A percentile compares a stretch with the other conserved stretches of the same genome.
These are phyloP conservation scores for Novumbra hubbsi DNA, from an alignment of 2,797 vertebrate genomes.

Conservation along the genomic window DNA sequence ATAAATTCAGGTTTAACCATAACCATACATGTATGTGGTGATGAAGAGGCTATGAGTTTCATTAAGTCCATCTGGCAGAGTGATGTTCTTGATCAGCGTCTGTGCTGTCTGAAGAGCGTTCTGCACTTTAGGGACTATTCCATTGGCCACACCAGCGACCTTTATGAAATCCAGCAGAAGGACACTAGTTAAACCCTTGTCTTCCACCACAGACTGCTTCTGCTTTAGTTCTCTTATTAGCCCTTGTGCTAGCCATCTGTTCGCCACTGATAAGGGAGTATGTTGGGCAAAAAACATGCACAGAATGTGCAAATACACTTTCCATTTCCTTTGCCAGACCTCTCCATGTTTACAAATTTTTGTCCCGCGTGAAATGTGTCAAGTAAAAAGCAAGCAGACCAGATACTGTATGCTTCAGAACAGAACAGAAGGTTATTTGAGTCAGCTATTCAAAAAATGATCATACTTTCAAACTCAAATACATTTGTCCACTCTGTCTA, in stretches of 20 bases:
- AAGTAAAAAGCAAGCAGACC: background rate
- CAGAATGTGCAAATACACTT: background rate
- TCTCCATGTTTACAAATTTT: background rate
- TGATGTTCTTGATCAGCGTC: too few relatives aligned
- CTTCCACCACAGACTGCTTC: background rate
- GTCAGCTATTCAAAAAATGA: background rate
- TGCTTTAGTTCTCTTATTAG: background rate
- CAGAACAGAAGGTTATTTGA: background rate
- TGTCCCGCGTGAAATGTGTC: too few relatives aligned
- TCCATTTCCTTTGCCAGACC: background rate
- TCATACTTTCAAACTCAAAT: background rate
- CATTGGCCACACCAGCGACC: background rate
- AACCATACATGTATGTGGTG: too few relatives aligned
- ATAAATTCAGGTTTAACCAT: too few relatives aligned
- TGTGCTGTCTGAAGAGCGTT: background rate
- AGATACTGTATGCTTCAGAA: background rate
- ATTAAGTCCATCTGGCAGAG: too few relatives aligned
- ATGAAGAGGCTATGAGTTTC: too few relatives aligned
- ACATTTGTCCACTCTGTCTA: background rate
- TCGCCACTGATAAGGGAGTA: background rate
- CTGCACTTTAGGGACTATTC: background rate
- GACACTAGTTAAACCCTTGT: background rate
- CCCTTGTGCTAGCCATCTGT: background rate
- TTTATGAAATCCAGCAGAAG: background rate
- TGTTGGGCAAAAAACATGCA: background rate